Percentiles rank a stretch among this genome's conserved stretches.
Conservation (phyloP, 1,140 invertebrate genomes). For the Drosophila melanogaster region Release_6_plus_ISO1_MT NT_033779.5:992501-993000, state of each 20-base stretch:
- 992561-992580: neutral
- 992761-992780: slow-evolving; percentile 37
- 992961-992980: slow-evolving; percentile 73
- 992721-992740: neutral
- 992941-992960: slow-evolving; percentile 8
- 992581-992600: neutral
- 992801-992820: slow-evolving; percentile 31
- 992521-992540: slow-evolving; percentile 64
- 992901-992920: slow-evolving; percentile 2
- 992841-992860: slow-evolving; percentile 62
- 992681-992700: slow-evolving; percentile 63
- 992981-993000: slow-evolving; percentile 82
- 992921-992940: slow-evolving; percentile 62
- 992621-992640: too few species aligned
- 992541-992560: neutral
- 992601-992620: neutral
- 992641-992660: too few species aligned
- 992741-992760: slow-evolving; percentile 71
- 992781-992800: slow-evolving; percentile 33
- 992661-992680: too few species aligned
- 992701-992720: slow-evolving; percentile 10
- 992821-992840: slow-evolving; percentile 52
- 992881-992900: slow-evolving; percentile 72
- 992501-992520: slow-evolving; percentile 33
- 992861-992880: slow-evolving; percentile 80